A percentile compares a stretch with the other conserved stretches of the same genome.
Evolutionary conservation across 2,888 invertebrate genomes (phyloP).

Genomic region (Oligia strigilis): DNA sequence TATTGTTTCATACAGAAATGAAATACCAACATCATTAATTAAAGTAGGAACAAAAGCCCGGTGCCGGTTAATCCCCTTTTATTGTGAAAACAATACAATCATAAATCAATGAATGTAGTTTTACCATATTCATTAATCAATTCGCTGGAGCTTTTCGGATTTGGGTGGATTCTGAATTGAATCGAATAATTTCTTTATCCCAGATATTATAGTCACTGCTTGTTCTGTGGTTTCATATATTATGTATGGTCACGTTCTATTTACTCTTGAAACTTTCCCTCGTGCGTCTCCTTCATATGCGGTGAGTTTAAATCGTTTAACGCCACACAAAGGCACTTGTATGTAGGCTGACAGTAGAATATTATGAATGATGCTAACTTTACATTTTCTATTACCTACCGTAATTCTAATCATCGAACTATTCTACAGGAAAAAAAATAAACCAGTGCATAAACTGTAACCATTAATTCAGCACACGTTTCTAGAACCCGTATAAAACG

Average conservation of each 20-base stretch:
- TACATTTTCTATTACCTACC: background rate
- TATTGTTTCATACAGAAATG: conserved; percentile 3
- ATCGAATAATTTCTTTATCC: conserved; percentile 46
- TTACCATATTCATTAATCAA: conserved; percentile 57
- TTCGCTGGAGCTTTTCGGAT: conserved; percentile 52
- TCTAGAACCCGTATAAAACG: no score
- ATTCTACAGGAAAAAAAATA: background rate
- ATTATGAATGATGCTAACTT: background rate
- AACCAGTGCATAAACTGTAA: no score
- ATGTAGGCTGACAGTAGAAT: background rate
- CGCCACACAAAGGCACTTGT: background rate
- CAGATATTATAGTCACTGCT: conserved; percentile 7
- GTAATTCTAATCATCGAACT: background rate
- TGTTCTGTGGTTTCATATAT: conserved; percentile 27
- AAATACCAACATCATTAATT: conserved; percentile 31
- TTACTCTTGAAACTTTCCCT: conserved; percentile 17
- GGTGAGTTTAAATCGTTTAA: conserved; percentile 12
- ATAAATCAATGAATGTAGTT: conserved; percentile 62
- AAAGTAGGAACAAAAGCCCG: conserved; percentile 42
- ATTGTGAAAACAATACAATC: conserved; percentile 56
- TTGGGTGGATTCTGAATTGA: conserved; percentile 34
- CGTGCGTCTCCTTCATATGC: background rate
- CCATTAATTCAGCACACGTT: no score
- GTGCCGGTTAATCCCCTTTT: conserved; percentile 41
- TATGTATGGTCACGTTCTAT: conserved; percentile 42